These are phyloP conservation scores for Myripristis jacobus DNA, from an alignment of 2,797 vertebrate genomes.

Conservation along the genomic window DNA sequence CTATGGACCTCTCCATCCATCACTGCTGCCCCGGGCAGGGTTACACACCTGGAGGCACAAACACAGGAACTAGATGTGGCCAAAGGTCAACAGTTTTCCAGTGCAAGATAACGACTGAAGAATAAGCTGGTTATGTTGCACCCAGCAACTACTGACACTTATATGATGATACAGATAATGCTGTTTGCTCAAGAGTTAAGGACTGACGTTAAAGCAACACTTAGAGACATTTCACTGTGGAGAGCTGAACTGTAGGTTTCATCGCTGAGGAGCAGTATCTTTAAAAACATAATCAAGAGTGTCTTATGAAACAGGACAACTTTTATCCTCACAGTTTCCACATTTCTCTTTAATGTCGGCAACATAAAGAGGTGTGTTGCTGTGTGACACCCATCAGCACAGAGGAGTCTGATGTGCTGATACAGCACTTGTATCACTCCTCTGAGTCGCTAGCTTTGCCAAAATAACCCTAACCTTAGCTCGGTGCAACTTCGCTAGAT, in stretches of 20 bases:
- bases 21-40: conserved; percentile 41
- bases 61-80: background rate
- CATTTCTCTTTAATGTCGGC: background rate
- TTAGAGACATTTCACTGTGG: background rate
- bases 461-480: background rate
- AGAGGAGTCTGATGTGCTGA: background rate
- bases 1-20: conserved; percentile 89
- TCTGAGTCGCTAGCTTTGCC: conserved; percentile 49
- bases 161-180: background rate
- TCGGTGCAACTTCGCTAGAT: background rate
- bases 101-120: background rate
- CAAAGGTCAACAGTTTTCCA: conserved; percentile 48
- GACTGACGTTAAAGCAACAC: conserved; percentile 4
- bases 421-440: conserved; percentile 40
- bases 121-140: background rate
- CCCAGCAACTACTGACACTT: no score
- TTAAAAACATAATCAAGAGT: background rate
- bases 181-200: background rate
- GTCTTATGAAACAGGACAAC: background rate
- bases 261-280: background rate
- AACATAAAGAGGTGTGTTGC: background rate
- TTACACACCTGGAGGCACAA: conserved; percentile 46
- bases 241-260: background rate
- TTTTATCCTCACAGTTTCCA: background rate
- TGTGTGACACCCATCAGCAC: background rate